Conservation (phyloP, 2,888 invertebrate species). For the Eilema depressum region DNA sequence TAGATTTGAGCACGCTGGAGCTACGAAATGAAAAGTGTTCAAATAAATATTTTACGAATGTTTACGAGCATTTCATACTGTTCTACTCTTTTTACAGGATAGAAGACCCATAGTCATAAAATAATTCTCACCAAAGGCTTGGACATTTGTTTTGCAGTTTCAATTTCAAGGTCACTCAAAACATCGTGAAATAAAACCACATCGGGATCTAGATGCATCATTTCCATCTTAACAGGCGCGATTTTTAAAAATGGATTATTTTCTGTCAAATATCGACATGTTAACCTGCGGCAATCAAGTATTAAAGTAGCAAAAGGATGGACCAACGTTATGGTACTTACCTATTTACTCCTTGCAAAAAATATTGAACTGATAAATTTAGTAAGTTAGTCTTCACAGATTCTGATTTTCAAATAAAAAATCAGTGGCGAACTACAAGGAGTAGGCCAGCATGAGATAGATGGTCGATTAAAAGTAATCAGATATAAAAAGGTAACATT, state of each 20-base stretch:
- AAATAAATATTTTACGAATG: no score
- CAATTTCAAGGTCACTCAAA: conserved; percentile 95
- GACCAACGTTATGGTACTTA: no score
- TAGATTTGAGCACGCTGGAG: background rate
- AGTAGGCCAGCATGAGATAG: no score
- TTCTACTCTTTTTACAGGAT: background rate
- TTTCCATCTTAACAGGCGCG: conserved; percentile 94
- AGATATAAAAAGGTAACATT: no score
- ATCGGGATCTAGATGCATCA: conserved; percentile 92
- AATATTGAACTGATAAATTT: no score
- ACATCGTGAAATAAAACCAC: conserved; percentile 96
- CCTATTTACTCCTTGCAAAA: no score
- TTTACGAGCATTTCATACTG: background rate
- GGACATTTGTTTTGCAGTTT: conserved; percentile 93
- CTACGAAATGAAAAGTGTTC: background rate
- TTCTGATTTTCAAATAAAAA: no score
- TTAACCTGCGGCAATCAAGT: conserved; percentile 79
- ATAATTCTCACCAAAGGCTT: conserved; percentile 91
- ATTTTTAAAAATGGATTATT: conserved; percentile 91
- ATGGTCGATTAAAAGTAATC: no score
- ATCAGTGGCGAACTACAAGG: no score
- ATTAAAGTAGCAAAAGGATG: no score
- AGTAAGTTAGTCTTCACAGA: no score
- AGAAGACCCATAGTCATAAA: background rate
- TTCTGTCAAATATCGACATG: conserved; percentile 91